Conservation (phyloP, 2,797 vertebrate genomes). For the Platalea minor region DNA sequence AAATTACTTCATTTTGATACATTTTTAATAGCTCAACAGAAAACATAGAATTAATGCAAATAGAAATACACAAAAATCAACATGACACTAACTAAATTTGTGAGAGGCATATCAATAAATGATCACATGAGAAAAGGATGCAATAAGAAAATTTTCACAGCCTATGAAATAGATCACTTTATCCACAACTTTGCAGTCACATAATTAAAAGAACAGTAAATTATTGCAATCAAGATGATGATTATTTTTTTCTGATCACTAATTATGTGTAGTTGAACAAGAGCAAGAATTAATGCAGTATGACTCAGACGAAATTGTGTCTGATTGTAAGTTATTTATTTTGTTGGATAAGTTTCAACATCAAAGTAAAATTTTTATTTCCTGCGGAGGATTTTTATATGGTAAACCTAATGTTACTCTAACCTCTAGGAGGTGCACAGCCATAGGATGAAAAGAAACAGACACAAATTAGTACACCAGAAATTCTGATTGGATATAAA, state of each 20-base stretch:
- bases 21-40: not conserved
- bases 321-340: constrained; percentile 13
- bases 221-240: constrained; percentile 33
- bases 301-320: not conserved
- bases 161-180: not conserved
- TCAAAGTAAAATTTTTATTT: not conserved
- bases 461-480: not conserved
- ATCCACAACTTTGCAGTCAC: not conserved
- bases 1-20: not conserved
- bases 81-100: not conserved
- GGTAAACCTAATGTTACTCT: not conserved
- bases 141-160: not conserved
- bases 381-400: not conserved
- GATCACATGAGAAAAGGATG: not conserved
- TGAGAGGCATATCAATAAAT: not conserved
- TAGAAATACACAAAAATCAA: not conserved
- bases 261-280: not conserved
- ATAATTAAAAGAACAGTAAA: constrained; percentile 1
- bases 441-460: not conserved
- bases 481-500: not conserved
- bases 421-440: not conserved
- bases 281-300: not conserved
- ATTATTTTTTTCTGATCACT: constrained; percentile 3
- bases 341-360: not conserved
- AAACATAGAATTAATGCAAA: not conserved